Evolutionary conservation across 2,797 vertebrate genomes (phyloP), one percentile per base, ranked within the genome.

Genomic region (Spea hammondii): DNA sequence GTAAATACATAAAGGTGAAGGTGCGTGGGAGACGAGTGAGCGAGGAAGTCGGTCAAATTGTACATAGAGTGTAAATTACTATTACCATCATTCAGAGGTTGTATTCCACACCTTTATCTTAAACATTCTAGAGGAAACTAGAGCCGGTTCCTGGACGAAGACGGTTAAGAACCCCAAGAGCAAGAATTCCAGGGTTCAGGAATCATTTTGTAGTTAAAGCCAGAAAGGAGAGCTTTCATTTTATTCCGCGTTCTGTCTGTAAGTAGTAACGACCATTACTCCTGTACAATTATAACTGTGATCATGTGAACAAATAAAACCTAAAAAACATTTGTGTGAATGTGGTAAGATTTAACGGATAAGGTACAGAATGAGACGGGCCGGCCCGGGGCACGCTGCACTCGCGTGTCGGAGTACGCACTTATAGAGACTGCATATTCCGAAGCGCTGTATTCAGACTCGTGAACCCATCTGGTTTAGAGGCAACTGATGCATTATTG

Each of bases 211-310:
- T 88, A 91, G 91, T 87, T 90, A 76, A 87, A 86, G 84, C 85
- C 86, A 91, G 86, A 88, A 91, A 87, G 92, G 82, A 50, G 90
- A 93, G 91, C 87, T 92, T 92, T 94, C 92, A 93, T 94, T 95
- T 94, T 91, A 92, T 90, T 92, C 92, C 93, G 91, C 92, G 92
- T 95, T 95, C 88, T 94, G 91, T 94, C 94, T 97, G 92, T 94
- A 94, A 92, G 92, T 82, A 82, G 70, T 64, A 67, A 69, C 55
- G 53, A 55, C 89, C 88, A 90, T 91, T 91, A 86, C 94, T 87
- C 88, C 92, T 96, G 94, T 96, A 94, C 94, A 94, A 93, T 91
- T 94, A 92, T 94, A 95, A 94, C 94, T 95, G 95, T 97, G 94
- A 95, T 91, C 84, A 92, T 94, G 94, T 95, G 93, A 91, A 94